Base-by-base conservation (phyloP, 2,113 vertebrate genomes). In the Tapirus terrestris region DNA sequence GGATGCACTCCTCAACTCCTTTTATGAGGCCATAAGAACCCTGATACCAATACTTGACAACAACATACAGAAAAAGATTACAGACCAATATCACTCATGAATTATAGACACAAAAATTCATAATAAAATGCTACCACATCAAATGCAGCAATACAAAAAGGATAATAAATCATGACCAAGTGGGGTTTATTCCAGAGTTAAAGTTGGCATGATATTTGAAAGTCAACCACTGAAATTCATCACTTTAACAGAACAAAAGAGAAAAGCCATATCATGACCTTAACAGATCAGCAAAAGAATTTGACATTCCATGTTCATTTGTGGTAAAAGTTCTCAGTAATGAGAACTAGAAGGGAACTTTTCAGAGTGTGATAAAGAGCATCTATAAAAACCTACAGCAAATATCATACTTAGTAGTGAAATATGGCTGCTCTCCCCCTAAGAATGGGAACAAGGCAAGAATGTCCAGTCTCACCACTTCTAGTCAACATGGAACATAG, bases 41-140 rank as follows among this genome's bases (percentile, higher is more conserved):
- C 53, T 65, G 45, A 95, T 77, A 60, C 23, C 39, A 96, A 81
- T 80, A 92, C n/a, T 77, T 89, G n/a, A 91, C 36, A 91, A 84
- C 48, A 83, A 68, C 17, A 87, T 8, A 76, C 3, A 96, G 43
- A 68, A 31, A 93, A 93, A 76, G 48, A 56, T 76, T 92, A 91
- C 12, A 88, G 45, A 56, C 10, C 29, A 86, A 65, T 11, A 81
- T 36, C 31, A 11, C 27, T 90, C 84, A 87, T 68, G 56, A 91
- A 58, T 73, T 76, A 91, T n/a, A 95, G 81, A 91, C 14, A 94
- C 21, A 93, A 95, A 96, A 91, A 76, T 93, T 84, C 10, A 27
- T 56, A 58, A 73, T 56, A 91, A 94, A 93, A 75, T 73, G 25
- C 51, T 92, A 86, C 58, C 12, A 86, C 86, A 56, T 43, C 12